Evolutionary conservation across 1,140 invertebrate species (phyloP).

Genomic region (Hylyphantes graminicola): DNA sequence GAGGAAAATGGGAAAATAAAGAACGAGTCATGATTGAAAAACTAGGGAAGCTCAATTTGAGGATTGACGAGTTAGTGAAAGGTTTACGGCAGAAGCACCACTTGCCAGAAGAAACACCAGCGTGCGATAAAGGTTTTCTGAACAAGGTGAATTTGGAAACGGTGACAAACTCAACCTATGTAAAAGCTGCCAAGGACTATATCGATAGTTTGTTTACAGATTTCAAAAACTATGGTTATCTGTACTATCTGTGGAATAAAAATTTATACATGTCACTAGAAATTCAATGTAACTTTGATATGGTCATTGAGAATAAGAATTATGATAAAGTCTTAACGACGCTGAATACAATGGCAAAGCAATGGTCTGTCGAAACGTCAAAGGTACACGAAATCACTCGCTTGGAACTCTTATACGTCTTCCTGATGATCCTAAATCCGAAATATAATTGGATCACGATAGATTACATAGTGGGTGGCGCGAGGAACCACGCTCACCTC

Average conservation of each 20-base stretch:
- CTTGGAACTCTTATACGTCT: constrained; percentile 13
- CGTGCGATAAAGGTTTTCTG: too few relatives aligned
- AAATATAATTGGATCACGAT: not conserved
- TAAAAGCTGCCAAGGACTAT: not conserved
- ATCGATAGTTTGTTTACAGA: not conserved
- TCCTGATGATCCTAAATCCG: not conserved
- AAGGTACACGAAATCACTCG: constrained; percentile 20
- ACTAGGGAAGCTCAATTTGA: not conserved
- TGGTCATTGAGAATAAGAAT: not conserved
- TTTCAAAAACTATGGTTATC: constrained; percentile 6
- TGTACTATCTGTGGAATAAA: constrained; percentile 16
- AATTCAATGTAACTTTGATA: constrained; percentile 7
- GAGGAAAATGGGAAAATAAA: too few relatives aligned
- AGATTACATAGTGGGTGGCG: not conserved
- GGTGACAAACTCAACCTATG: not conserved
- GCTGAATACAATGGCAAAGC: too few relatives aligned
- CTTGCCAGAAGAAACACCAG: too few relatives aligned
- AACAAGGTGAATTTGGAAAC: not conserved
- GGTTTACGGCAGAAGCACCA: too few relatives aligned
- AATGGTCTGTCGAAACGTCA: too few relatives aligned
- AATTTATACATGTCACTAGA: not conserved
- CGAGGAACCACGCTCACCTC: not conserved
- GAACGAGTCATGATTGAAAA: not conserved
- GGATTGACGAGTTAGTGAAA: too few relatives aligned
- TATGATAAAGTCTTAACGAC: not conserved